phyloP scores from a whole-genome alignment of 1,140 invertebrate genomes.

The Cheumatopsyche charites region DNA sequence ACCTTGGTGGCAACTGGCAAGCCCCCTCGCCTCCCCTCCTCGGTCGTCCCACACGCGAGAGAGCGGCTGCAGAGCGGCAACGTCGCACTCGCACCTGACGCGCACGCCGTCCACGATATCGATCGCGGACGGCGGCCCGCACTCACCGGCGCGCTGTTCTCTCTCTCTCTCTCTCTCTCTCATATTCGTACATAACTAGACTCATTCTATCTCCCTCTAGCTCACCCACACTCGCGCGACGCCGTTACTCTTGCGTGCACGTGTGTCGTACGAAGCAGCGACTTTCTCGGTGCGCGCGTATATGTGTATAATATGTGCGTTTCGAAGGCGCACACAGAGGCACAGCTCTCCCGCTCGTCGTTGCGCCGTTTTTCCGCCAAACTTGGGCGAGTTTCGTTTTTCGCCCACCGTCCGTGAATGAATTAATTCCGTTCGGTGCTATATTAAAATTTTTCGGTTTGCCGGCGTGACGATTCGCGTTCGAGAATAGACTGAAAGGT shows the following conservation, averaged over 20 bases:
- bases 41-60: neutral
- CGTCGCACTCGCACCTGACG: slow-evolving; percentile 22
- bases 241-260: too few species aligned
- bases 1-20: neutral
- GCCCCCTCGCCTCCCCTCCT: neutral
- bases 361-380: neutral
- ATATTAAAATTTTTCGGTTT: too few species aligned
- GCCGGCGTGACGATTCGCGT: too few species aligned
- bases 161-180: neutral
- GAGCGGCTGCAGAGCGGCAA: neutral
- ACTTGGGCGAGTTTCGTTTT: too few species aligned
- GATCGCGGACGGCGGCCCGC: neutral
- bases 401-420: too few species aligned
- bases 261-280: too few species aligned
- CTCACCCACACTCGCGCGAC: neutral
- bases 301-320: too few species aligned
- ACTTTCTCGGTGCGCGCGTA: neutral
- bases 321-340: too few species aligned
- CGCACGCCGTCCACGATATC: slow-evolving; percentile 9
- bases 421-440: too few species aligned
- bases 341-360: too few species aligned
- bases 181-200: neutral
- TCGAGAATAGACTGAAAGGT: too few species aligned
- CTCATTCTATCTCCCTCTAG: too few species aligned
- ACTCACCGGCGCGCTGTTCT: neutral